Evolutionary conservation across 92 coral and sea anemone species (phyloP), one percentile per base, ranked within the genome.

Genomic region (Ricordea florida): DNA sequence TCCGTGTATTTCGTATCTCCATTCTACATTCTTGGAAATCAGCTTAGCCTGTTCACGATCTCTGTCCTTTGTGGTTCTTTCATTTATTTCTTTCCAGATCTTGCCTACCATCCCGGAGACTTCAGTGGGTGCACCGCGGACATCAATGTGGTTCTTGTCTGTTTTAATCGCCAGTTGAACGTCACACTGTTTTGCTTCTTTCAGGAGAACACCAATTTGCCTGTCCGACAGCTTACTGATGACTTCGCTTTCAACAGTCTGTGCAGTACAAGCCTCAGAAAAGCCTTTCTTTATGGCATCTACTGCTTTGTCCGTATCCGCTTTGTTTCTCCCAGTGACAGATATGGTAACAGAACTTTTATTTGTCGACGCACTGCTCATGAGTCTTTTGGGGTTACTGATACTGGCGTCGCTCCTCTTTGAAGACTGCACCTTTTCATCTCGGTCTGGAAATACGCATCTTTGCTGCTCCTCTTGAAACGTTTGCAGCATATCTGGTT

Each of bases 61-160:
- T 11, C 49, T 74, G 18, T 78, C 68, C 57, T 79, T 88, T 29
- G 83, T 81, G 22, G 38, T 81, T 15, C 91, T 49, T 45, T 75
- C 85, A 23, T 70, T 69, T 8, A 89, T 80, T 58, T 57, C 91
- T 37, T 70, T 51, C 91, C 85, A 85, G 42, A 89, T 68, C 46
- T 74, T 76, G 32, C 77, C 85, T 7, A 89, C 65, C 36, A 85
- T 76, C 1, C 59, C 65, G 4, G 79, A 43, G 35, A 85, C 88
- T 52, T 89, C 96, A 11, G 67, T 74, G 16, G 91, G 76, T 15
- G 55, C 76, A 5, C 96, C 96, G 10, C 88, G 86, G n/a, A 89
- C 86, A 15, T 76, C 80, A 28, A 89, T 61, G 25, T 91, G 80
- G 32, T 66, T 58, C 5, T 66, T 32, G 15, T 76, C 74, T 28